These are phyloP conservation scores for Columba guinea DNA, from an alignment of 2,797 vertebrate species.

Conservation along the genomic window DNA sequence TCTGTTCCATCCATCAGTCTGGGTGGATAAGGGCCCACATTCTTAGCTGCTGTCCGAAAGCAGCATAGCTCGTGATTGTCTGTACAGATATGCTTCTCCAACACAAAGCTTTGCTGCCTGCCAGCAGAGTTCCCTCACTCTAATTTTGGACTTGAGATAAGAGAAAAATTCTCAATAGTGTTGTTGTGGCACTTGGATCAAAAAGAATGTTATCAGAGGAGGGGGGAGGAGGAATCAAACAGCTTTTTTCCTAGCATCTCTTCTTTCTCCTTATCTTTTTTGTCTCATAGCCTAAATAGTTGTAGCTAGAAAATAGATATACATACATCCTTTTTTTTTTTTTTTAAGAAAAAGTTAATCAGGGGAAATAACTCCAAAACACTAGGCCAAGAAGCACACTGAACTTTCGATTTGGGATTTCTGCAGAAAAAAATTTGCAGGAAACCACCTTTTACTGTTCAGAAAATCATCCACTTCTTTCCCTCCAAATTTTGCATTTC, in stretches of 20 bases:
- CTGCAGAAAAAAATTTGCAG: neutral
- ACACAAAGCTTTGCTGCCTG: neutral
- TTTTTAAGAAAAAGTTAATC: neutral
- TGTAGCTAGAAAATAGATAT: neutral
- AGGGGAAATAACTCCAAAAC: accelerated
- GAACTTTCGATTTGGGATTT: neutral
- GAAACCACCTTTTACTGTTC: neutral
- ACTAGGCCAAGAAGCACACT: neutral
- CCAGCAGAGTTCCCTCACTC: neutral
- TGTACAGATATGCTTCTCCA: neutral
- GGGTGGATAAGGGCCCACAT: constrained; percentile 1
- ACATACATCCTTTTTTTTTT: too few species aligned
- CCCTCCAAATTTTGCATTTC: neutral
- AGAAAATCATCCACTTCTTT: neutral
- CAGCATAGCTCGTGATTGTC: neutral
- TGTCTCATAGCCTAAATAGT: neutral
- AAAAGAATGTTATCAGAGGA: neutral
- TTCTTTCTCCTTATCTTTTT: neutral
- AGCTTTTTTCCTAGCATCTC: neutral
- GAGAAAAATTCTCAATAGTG: constrained; percentile 28
- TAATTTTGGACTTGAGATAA: constrained; percentile 51
- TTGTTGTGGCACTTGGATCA: constrained; percentile 22
- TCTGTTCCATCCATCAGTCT: constrained; percentile 6
- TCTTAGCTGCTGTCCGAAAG: neutral
- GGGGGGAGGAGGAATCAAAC: neutral